Percentiles rank a stretch among this genome's conserved stretches.
Conservation (phyloP, 2,888 invertebrate genomes). For the Helleia helle region DNA sequence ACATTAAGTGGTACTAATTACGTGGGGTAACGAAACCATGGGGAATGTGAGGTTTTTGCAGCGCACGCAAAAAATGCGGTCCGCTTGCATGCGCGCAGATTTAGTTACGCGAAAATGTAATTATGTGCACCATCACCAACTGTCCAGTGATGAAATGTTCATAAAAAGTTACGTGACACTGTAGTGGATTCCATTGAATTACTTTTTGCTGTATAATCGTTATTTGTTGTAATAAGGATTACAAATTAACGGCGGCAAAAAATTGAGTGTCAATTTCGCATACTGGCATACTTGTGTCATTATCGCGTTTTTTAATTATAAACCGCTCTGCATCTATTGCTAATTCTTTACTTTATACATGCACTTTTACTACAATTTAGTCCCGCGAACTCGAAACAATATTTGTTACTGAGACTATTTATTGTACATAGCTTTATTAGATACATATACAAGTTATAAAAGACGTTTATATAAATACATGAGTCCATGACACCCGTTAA, state of each 20-base stretch:
- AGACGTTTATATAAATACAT: no score
- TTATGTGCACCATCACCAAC: conserved; percentile 52
- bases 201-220: conserved; percentile 13
- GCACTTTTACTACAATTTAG: no score
- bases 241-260: conserved; percentile 3
- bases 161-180: conserved; percentile 50
- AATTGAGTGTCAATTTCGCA: neutral
- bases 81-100: conserved; percentile 29
- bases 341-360: no score
- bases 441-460: no score
- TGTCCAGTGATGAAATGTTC: conserved; percentile 54
- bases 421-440: no score
- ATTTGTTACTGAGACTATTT: no score
- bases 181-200: conserved; percentile 22
- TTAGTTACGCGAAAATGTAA: conserved; percentile 45
- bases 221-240: conserved; percentile 11
- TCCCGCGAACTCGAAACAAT: no score
- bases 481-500: no score
- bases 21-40: conserved; percentile 43
- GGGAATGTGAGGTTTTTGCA: conserved; percentile 49
- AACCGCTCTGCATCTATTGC: no score
- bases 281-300: neutral
- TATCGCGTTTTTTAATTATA: no score
- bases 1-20: conserved; percentile 33
- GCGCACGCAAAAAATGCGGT: conserved; percentile 36